Evolutionary conservation across 2,797 vertebrate genomes (phyloP), one percentile per base, ranked within the genome.

Genomic region (Sphenodon punctatus): DNA sequence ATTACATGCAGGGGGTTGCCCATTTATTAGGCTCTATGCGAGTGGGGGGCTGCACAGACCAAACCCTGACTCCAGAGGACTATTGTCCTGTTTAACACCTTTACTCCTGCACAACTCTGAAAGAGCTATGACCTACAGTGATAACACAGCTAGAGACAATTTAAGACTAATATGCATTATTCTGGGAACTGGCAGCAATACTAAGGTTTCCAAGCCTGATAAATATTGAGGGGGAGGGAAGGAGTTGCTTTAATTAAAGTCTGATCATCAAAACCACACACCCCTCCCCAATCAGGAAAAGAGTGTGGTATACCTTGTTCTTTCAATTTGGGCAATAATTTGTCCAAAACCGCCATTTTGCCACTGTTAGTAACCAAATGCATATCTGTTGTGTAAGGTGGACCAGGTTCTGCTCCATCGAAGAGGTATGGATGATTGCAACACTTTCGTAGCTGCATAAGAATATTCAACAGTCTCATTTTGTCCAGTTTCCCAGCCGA

Each of bases 401-500:
- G 98, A 4, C 98, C 98, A 0, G 98, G 98, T 75, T 99, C 98
- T 1, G 98, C 99, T 23, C 99, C 99, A 51, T 99, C 98, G 5
- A 99, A 99, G 83, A 99, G 96, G 92, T 99, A 99, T 0, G 98
- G 97, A 81, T 99, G 98, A 92, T 99, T 99, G 91, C 99, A 99
- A 92, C 98, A 99, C 59, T 99, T 99, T 72, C 98, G 96, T 89
- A 99, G 95, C 95, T 99, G 98, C 98, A 99, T 99, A 78, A 99
- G 95, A 53, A 99, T 97, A 76, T 99, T 99, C 88, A 99, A 84
- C 43, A 99, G 94, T 39, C 98, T 97, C 98, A 99, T 99, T 93
- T 99, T 99, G 94, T 99, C 99, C 96, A 97, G 97, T 93, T 99
- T 99, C 23, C 99, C 99, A n/a, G 98, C 97, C 0, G 99, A 99